Conservation (phyloP, 2,888 invertebrate genomes). For the Netelia inedita region DNA sequence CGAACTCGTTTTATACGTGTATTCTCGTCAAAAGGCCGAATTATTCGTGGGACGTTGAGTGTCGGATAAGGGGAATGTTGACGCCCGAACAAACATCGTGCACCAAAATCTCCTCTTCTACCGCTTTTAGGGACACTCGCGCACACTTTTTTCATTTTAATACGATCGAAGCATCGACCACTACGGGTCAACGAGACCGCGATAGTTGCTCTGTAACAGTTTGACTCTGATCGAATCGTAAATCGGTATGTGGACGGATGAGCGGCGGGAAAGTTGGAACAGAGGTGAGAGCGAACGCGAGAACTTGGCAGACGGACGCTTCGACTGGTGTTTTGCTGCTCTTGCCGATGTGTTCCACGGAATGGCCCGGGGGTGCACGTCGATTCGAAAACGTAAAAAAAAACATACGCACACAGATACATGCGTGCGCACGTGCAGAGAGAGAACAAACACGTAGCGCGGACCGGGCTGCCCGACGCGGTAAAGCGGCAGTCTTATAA, state of each 20-base stretch:
- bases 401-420: neutral
- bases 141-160: neutral
- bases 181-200: too few relatives aligned
- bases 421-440: conserved; percentile 18
- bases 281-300: neutral
- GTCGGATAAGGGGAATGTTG: too few relatives aligned
- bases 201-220: too few relatives aligned
- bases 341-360: conserved; percentile 1
- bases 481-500: too few relatives aligned
- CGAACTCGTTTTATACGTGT: too few relatives aligned
- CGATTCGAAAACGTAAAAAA: conserved; percentile 43
- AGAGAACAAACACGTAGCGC: neutral
- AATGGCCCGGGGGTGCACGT: conserved; percentile 18
- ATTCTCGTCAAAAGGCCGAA: too few relatives aligned
- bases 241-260: neutral
- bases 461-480: too few relatives aligned
- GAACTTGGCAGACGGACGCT: conserved; percentile 3
- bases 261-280: conserved; percentile 42
- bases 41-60: too few relatives aligned
- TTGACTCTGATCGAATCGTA: neutral
- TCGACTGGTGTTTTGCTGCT: neutral
- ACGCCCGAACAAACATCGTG: conserved; percentile 1
- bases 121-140: neutral
- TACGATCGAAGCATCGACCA: neutral
- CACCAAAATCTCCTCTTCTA: neutral